Conservation (phyloP, 2,113 vertebrate genomes). For the Murina feae region DNA sequence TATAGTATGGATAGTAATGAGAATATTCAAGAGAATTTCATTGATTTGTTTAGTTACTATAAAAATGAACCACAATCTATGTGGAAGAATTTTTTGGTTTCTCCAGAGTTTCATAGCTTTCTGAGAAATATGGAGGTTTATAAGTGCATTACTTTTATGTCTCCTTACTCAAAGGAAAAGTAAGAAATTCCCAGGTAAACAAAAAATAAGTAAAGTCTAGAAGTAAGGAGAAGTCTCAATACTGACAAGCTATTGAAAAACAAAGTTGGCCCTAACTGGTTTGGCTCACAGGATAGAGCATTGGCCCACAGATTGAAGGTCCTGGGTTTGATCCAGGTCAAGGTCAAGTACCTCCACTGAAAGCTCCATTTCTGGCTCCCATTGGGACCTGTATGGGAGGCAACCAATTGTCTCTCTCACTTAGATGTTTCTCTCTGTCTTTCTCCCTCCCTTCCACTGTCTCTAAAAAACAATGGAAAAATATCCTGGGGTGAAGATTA, state of each 20-base stretch:
- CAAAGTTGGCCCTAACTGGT: neutral
- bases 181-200: neutral
- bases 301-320: too few relatives aligned
- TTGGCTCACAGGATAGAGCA: too few relatives aligned
- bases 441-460: too few relatives aligned
- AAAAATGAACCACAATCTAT: neutral
- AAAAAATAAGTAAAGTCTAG: neutral
- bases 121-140: neutral
- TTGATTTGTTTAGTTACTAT: neutral
- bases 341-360: too few relatives aligned
- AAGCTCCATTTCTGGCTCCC: too few relatives aligned
- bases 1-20: neutral
- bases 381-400: too few relatives aligned
- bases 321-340: too few relatives aligned
- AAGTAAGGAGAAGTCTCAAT: neutral
- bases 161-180: neutral
- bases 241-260: neutral
- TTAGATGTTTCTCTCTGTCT: too few relatives aligned
- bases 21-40: neutral
- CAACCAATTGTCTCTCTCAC: too few relatives aligned
- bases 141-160: neutral
- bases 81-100: neutral
- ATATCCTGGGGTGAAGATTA: too few relatives aligned
- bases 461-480: too few relatives aligned
- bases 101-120: neutral